Evolutionary conservation across 2,113 vertebrate genomes (phyloP).

Genomic region (Agapornis roseicollis): DNA sequence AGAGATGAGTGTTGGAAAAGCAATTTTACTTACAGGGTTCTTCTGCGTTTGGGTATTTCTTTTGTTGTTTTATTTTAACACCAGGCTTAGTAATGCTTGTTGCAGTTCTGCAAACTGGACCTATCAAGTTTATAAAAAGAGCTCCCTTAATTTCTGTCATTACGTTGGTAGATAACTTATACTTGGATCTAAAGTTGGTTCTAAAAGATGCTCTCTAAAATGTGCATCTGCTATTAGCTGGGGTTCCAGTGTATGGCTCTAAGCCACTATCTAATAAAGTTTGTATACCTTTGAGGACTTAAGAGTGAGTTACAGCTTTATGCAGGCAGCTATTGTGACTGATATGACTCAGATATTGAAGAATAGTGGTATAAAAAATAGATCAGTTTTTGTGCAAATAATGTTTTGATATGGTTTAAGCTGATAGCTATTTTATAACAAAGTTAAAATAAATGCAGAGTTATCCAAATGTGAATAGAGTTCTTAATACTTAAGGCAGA

Average conservation of each 20-base stretch:
- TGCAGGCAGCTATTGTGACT: background rate
- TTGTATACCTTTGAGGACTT: background rate
- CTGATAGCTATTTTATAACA: background rate
- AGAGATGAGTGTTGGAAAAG: background rate
- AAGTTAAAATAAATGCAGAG: background rate
- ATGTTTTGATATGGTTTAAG: background rate
- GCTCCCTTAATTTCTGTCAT: background rate
- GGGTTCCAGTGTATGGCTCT: background rate
- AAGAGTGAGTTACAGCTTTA: background rate
- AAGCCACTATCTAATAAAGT: background rate
- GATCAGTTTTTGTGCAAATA: background rate
- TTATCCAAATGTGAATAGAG: background rate
- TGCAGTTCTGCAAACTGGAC: background rate
- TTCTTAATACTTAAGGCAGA: background rate
- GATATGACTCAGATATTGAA: background rate
- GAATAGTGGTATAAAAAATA: background rate
- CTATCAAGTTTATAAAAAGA: background rate
- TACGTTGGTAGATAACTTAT: background rate
- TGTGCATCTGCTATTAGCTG: background rate
- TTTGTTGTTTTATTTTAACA: background rate
- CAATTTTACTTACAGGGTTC: background rate
- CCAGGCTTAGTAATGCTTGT: background rate
- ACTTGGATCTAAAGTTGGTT: background rate
- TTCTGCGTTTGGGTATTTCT: background rate
- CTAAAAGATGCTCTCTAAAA: background rate